Evolutionary conservation across 2,888 invertebrate species (phyloP), one percentile per base, ranked within the genome.

Genomic region (Campopleginae sp.): DNA sequence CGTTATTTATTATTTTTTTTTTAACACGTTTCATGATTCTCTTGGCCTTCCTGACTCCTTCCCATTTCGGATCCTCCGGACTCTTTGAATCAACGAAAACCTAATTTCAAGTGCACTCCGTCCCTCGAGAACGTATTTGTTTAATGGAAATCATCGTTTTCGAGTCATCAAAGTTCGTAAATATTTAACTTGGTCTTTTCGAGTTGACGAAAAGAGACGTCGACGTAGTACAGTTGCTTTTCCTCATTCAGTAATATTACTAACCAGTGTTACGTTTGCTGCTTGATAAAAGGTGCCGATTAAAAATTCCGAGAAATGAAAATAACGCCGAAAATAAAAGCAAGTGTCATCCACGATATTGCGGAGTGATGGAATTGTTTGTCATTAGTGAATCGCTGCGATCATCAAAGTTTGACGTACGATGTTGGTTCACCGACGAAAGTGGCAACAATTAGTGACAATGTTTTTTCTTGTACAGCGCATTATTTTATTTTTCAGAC

Each of bases 241-340:
- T 74, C 44, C n/a, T 38, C 12, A 61, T 12, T 38, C 38, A 42
- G 71, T 14, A 10, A 74, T 61, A 27, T 61, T 17, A 61, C 27
- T 74, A 44, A 10, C 58, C 51, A 33, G 71, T 38, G 54, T 72
- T 44, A 17, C n/a, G 58, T 61, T 61, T 23, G 71, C 51, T 33
- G n/a, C 27, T 42, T 19, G 38, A 48, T 58, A 58, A 23, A 23
- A 42, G 27, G 44, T 12, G 19, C 42, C 27, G 10, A 33, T 51
- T 54, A 12, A 51, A 2, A 12, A 71, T 14, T 51, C 1, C 23
- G 3, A 14, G 14, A 33, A 19, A 23, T 14, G 17, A 74, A 44
- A 27, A 61, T 44, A 44, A 61, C 0, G 1, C 5, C 14, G 48
- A 44, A 38, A 51, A 27, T 5, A 10, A n/a, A 65, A 31, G 17